Base-by-base conservation (phyloP, 1,140 invertebrate species). In the Pararge aegeria region DNA sequence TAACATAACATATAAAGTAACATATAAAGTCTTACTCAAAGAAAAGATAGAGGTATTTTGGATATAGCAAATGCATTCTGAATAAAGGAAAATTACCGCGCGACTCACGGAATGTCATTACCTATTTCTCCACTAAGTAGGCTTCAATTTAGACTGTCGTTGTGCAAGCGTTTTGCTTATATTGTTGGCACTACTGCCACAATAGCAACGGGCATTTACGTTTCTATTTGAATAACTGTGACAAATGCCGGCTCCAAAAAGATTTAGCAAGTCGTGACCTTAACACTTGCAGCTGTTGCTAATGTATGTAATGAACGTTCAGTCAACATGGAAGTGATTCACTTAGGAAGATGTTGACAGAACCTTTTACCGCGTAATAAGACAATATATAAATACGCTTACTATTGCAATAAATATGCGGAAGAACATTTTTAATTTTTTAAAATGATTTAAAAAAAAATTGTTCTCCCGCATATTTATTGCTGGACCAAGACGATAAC, bases 191-290 rank as follows among this genome's bases (percentile, higher is more conserved):
- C 58, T 55, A 24, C 37, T 58, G 24, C 24, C 44, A 64, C 62
- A 64, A 64, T 55, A 34, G 20, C 53, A 24, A 16, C 19, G 13
- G 50, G 44, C 40, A 63, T 63, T 52, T 50, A 51, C 29, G n/a
- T 27, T 21, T 42, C 50, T 64, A 50, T 64, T 64, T 64, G 55
- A 59, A 64, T 64, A 64, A 54, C 54, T 54, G 55, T 64, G 62
- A 64, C 62, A 64, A 64, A 64, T 64, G 51, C 38, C n/a, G 42
- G 30, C 51, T 55, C 46, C 15, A 37, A 38, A 64, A 64, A 59
- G 42, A 55, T 66, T 48, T 37, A 46, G 16, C 19, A 44, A 44
- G 19, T 20, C 40, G 18, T 44, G 18, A 44, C 40, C 18, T 20
- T 20, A 19, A 44, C 40, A 20, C 37, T 10, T 20, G 9, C 40